These are phyloP conservation scores for Thunnus thynnus DNA, from an alignment of 2,113 vertebrate species.

Conservation along the genomic window DNA sequence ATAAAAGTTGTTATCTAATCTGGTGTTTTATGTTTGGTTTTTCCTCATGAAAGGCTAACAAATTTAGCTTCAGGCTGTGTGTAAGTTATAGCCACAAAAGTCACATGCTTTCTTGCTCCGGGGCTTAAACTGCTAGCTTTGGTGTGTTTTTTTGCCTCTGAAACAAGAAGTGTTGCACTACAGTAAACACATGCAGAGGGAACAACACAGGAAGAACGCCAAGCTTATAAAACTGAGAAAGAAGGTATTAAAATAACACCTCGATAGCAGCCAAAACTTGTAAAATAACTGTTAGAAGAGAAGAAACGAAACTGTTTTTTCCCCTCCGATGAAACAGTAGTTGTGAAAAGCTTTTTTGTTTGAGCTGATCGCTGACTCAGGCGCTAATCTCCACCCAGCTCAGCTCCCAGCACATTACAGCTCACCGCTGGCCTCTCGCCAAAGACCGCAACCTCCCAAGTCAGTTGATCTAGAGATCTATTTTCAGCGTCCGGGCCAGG, in stretches of 20 bases:
- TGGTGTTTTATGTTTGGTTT: neutral
- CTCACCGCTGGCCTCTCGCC: constrained; percentile 25
- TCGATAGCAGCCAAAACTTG: neutral
- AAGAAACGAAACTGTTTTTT: neutral
- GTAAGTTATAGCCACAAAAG: neutral
- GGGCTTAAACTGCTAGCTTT: neutral
- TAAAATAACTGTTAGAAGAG: too few species aligned
- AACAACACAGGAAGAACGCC: neutral
- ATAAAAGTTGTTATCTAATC: constrained; percentile 66
- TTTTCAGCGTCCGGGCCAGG: constrained; percentile 42
- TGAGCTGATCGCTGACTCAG: constrained; percentile 35
- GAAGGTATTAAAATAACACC: neutral
- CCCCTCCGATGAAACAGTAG: neutral
- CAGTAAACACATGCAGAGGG: neutral
- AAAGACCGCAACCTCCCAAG: constrained; percentile 3
- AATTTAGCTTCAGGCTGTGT: neutral
- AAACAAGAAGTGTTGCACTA: too few species aligned
- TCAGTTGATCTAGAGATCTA: constrained; percentile 55
- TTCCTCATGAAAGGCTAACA: neutral
- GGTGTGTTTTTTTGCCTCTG: neutral
- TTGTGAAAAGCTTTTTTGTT: neutral
- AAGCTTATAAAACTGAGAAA: neutral
- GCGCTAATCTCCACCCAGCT: constrained; percentile 45
- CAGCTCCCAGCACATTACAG: constrained; percentile 14
- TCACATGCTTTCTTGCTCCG: neutral